Evolutionary conservation across 2,797 vertebrate species (phyloP).

Genomic region (Kryptopterus vitreolus): DNA sequence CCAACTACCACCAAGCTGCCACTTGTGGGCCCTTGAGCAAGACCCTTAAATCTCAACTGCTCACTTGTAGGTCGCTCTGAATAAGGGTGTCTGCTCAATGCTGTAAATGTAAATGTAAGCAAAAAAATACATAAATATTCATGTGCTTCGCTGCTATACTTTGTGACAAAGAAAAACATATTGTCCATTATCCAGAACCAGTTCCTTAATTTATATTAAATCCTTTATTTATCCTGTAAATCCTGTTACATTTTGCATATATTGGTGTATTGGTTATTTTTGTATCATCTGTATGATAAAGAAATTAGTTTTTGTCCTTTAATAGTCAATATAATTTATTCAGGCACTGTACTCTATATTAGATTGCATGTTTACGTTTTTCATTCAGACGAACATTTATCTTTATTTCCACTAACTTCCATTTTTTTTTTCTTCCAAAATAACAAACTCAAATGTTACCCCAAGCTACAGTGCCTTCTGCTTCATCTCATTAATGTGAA

Average conservation of each 20-base stretch:
- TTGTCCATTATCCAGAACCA: background rate
- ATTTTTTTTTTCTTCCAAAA: background rate
- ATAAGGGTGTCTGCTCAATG: no score
- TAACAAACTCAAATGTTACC: background rate
- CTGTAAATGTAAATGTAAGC: no score
- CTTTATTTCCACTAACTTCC: background rate
- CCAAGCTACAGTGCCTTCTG: background rate
- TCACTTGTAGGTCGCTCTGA: no score
- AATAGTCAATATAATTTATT: background rate
- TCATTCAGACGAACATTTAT: background rate
- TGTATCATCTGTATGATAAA: background rate
- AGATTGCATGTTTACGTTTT: background rate
- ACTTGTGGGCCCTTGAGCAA: no score
- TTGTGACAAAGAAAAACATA: no score
- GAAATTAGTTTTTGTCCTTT: background rate
- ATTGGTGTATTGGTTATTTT: background rate
- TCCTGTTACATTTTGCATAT: no score
- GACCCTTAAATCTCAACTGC: no score
- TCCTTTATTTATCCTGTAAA: no score
- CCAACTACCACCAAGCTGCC: no score
- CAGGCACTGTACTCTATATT: background rate
- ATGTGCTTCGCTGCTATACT: no score
- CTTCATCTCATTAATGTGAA: constrained; percentile 2
- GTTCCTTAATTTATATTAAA: background rate
- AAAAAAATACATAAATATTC: no score